A percentile compares a stretch with the other conserved stretches of the same genome.
These are phyloP conservation scores for Numida meleagris DNA, from an alignment of 2,113 vertebrate species.

Conservation along the genomic window DNA sequence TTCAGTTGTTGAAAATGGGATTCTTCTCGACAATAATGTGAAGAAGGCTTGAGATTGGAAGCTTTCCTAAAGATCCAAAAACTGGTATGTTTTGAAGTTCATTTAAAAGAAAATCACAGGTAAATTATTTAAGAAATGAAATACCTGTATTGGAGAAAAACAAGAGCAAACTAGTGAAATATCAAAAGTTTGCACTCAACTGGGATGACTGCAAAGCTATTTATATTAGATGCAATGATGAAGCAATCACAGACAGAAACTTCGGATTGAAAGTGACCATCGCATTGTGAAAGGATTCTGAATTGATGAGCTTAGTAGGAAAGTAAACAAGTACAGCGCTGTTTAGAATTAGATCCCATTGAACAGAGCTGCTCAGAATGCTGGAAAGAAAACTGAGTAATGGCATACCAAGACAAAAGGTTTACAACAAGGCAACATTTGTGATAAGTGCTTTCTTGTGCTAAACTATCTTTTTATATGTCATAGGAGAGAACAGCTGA, in stretches of 20 bases:
- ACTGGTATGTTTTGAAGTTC: too few species aligned
- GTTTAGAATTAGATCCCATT: neutral
- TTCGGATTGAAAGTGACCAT: neutral
- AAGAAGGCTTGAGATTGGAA: neutral
- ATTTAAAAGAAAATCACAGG: neutral
- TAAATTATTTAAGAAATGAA: neutral
- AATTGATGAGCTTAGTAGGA: neutral
- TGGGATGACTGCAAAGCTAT: neutral
- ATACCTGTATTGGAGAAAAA: neutral
- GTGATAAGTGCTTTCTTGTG: neutral
- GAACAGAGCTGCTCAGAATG: neutral
- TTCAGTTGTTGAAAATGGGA: neutral
- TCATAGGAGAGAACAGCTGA: neutral
- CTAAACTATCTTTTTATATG: neutral
- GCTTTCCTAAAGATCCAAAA: neutral
- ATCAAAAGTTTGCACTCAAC: neutral
- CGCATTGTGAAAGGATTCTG: neutral
- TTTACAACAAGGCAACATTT: neutral
- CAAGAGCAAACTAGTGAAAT: neutral
- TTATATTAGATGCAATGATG: neutral
- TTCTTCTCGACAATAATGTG: neutral
- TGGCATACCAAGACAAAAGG: neutral
- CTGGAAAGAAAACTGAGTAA: neutral
- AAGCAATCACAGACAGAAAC: neutral
- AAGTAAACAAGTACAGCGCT: neutral